Base-by-base conservation (phyloP, 2,113 vertebrate species). In the Atrichornis clamosus region DNA sequence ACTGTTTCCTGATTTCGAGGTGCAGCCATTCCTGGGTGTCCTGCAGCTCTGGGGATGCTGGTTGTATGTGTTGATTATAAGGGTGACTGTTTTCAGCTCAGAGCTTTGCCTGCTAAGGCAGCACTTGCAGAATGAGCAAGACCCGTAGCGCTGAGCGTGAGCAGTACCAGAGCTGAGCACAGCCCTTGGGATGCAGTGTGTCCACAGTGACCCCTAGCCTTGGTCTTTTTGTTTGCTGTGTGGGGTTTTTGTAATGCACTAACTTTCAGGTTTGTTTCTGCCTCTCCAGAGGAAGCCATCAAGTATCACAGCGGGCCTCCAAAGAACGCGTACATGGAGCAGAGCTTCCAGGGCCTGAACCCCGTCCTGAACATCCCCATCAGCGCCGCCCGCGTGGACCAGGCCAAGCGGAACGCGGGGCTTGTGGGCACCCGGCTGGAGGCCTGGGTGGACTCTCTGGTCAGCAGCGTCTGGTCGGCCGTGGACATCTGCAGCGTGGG, bases 251-350 rank as follows among this genome's bases (percentile, higher is more conserved):
- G 35, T 10, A 18, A 55, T 1, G 7, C 15, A 1, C 76, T 87
- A 19, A 95, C 16, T 5, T 7, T 18, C 3, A 7, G 3, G 2
- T 35, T 59, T 65, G 13, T 89, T 79, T 84, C 84, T 97, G 60
- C 91, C 13, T 96, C 97, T 97, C 30, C 98, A 99, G 99, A 99
- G 80, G 99, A 99, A 82, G 96, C 99, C 2, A 24, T 98, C 88
- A 99, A 97, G 97, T 88, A 99, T 17, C 99, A 99, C 97, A 98
- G 97, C 1, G 99, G 99, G 11, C 99, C 99, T 2, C 97, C 95
- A 0, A 99, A 99, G 97, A 99, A 98, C n/a, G 98, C 99, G 32
- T 99, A 99, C 98, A 99, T 99, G 99, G 99, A 99, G 97, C 99
- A 99, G 98, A 99, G 99, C 79, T 99, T 99, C 98, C 99, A 99